Percentiles rank a stretch among this genome's conserved stretches.
Conservation (phyloP, 2,797 vertebrate genomes). For the Coendou prehensilis region DNA sequence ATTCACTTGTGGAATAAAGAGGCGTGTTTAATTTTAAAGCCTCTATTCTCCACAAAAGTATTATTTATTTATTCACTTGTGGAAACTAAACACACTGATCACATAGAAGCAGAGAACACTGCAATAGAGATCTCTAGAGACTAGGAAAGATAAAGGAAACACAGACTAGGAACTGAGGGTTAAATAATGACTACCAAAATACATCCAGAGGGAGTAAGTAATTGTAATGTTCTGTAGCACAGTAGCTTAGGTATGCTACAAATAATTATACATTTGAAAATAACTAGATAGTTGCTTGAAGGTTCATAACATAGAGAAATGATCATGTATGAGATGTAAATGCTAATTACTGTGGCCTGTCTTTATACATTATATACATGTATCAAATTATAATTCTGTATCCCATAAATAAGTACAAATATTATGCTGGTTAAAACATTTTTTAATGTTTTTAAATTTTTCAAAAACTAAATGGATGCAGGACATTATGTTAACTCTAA, state of each 20-base stretch:
- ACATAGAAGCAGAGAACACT: neutral
- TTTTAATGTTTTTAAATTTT: neutral
- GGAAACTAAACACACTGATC: neutral
- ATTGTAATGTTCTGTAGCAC: neutral
- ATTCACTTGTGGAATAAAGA: too few relatives aligned
- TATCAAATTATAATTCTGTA: too few relatives aligned
- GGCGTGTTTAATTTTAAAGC: too few relatives aligned
- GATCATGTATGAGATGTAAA: neutral
- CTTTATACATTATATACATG: neutral
- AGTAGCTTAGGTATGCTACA: too few relatives aligned
- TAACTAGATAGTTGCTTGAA: neutral
- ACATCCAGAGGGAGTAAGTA: neutral
- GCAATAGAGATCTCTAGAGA: neutral
- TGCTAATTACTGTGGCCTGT: neutral
- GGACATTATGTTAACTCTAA: neutral
- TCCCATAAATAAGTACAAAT: neutral
- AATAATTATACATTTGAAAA: neutral
- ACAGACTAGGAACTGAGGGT: neutral
- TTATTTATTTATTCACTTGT: too few relatives aligned
- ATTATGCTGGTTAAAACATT: neutral
- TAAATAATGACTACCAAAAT: neutral
- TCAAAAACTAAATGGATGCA: neutral
- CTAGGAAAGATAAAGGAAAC: neutral
- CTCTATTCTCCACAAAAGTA: too few relatives aligned
- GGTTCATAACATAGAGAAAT: neutral